Evolutionary conservation across 2,797 vertebrate genomes (phyloP).

Genomic region (Microcaecilia unicolor): DNA sequence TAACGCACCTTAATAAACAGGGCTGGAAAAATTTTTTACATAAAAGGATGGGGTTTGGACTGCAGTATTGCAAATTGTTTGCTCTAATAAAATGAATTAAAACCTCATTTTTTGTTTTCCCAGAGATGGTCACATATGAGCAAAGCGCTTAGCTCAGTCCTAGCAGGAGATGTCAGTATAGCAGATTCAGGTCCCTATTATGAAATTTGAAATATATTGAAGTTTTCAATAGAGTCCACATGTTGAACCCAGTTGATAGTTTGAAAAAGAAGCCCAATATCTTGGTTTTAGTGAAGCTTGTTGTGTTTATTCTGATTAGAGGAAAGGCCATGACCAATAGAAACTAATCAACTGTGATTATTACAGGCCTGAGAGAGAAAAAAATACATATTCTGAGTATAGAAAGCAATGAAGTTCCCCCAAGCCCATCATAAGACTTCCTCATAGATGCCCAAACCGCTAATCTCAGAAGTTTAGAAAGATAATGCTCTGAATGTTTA

Average conservation of each 20-base stretch:
- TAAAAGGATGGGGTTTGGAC: no score
- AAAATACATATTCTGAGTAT: neutral
- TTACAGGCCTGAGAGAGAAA: neutral
- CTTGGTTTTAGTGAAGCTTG: conserved; percentile 1
- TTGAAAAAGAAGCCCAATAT: conserved; percentile 13
- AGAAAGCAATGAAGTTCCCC: conserved; percentile 16
- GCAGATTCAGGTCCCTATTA: conserved; percentile 12
- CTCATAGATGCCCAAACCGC: no score
- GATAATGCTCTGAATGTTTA: conserved; percentile 6
- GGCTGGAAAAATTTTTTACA: no score
- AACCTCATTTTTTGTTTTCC: no score
- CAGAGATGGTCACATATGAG: no score
- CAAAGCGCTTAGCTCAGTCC: conserved; percentile 20
- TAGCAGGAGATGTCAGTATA: conserved; percentile 21
- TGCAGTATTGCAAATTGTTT: no score
- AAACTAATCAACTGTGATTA: neutral
- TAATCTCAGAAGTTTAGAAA: conserved; percentile 18
- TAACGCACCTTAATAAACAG: no score
- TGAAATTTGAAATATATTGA: conserved; percentile 26
- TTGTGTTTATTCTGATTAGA: neutral
- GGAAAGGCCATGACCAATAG: neutral
- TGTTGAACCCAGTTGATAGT: conserved; percentile 22
- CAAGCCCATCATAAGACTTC: no score
- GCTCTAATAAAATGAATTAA: no score
- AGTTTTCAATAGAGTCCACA: no score